These are phyloP conservation scores for Pimephales promelas DNA, from an alignment of 2,113 vertebrate genomes.

Conservation along the genomic window DNA sequence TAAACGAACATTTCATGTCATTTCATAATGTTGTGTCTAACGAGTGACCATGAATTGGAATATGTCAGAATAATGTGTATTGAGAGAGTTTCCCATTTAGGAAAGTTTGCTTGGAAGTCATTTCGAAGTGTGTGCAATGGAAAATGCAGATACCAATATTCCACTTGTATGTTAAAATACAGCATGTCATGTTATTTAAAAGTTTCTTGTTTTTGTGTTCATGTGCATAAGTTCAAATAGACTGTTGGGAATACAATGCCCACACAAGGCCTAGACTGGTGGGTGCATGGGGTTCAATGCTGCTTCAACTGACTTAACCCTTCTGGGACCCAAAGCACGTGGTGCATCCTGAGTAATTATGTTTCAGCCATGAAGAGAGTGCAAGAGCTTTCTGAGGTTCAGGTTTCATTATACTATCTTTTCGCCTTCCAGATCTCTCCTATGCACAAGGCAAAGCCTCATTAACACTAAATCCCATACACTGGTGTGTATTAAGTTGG, in stretches of 20 bases:
- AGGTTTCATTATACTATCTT: constrained; percentile 50
- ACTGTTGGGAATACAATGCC: neutral
- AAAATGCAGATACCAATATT: neutral
- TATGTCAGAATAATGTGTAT: neutral
- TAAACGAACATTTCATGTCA: neutral
- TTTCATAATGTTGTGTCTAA: neutral
- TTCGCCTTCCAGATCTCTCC: neutral
- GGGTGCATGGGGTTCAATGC: constrained; percentile 46
- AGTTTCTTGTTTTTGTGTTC: neutral
- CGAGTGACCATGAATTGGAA: neutral
- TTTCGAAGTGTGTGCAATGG: neutral
- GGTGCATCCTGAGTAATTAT: constrained; percentile 75
- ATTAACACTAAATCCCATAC: neutral
- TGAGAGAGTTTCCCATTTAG: neutral
- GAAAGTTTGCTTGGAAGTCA: neutral
- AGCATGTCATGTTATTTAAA: neutral
- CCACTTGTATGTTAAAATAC: neutral
- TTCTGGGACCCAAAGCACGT: constrained; percentile 73
- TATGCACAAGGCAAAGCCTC: neutral
- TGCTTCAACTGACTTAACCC: constrained; percentile 74
- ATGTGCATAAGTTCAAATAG: neutral
- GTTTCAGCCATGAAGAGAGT: constrained; percentile 67
- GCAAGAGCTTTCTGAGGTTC: constrained; percentile 38
- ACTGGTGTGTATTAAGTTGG: neutral
- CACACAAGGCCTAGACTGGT: neutral